Percentiles rank a stretch among this genome's conserved stretches.
Evolutionary conservation across 2,797 vertebrate genomes (phyloP).

Genomic region (Siniperca scherzeri): DNA sequence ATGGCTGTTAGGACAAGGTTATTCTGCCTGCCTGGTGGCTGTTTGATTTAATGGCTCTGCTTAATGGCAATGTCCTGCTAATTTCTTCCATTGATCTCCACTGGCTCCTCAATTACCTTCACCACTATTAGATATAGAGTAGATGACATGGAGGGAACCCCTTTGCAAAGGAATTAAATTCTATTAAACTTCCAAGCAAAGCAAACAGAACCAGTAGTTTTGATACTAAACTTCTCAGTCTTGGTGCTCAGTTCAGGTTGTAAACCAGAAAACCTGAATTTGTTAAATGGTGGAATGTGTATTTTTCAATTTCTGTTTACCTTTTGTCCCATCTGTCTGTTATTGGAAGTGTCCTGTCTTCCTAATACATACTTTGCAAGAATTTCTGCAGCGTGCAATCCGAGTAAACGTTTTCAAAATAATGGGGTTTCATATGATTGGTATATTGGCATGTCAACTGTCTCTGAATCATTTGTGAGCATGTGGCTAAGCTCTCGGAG

Average conservation of each 20-base stretch:
- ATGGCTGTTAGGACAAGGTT: constrained; percentile 35
- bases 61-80: constrained; percentile 41
- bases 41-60: constrained; percentile 50
- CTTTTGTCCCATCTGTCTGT: constrained; percentile 10
- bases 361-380: constrained; percentile 30
- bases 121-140: constrained; percentile 1
- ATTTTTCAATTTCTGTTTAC: constrained; percentile 22
- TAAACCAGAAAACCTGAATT: background rate
- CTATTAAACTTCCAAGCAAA: background rate
- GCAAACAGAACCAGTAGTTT: constrained; percentile 4
- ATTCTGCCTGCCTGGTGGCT: constrained; percentile 38
- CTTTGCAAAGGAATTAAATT: constrained; percentile 6
- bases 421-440: constrained; percentile 45
- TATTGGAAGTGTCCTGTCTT: constrained; percentile 1
- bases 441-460: constrained; percentile 40
- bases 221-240: background rate
- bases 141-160: background rate
- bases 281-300: background rate
- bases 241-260: background rate
- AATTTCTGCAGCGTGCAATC: constrained; percentile 10
- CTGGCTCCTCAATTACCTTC: constrained; percentile 35
- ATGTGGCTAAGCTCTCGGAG: constrained; percentile 49
- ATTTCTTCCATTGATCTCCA: constrained; percentile 58
- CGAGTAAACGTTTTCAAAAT: constrained; percentile 34
- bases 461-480: constrained; percentile 50